These are phyloP conservation scores for human DNA, from an alignment of 2,113 vertebrate genomes.

Conservation along the genomic window GRCh38 chr12:50053501-50054000, in stretches of 20 bases:
- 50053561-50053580: neutral
- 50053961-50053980: neutral
- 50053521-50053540: neutral
- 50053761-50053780: neutral
- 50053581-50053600: neutral
- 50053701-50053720: neutral
- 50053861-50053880: neutral
- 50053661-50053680: neutral
- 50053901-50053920: neutral
- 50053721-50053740: neutral
- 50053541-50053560: neutral
- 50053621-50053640: neutral
- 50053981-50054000: neutral
- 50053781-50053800: neutral
- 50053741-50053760: neutral
- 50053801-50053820: neutral
- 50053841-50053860: neutral
- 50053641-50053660: neutral
- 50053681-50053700: neutral
- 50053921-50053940: slow-evolving; percentile 22
- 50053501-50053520: neutral
- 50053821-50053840: neutral
- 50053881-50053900: neutral
- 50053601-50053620: neutral
- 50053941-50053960: neutral